phyloP scores from a whole-genome alignment of 1,140 invertebrate species.

The Lucilia cuprina region DNA sequence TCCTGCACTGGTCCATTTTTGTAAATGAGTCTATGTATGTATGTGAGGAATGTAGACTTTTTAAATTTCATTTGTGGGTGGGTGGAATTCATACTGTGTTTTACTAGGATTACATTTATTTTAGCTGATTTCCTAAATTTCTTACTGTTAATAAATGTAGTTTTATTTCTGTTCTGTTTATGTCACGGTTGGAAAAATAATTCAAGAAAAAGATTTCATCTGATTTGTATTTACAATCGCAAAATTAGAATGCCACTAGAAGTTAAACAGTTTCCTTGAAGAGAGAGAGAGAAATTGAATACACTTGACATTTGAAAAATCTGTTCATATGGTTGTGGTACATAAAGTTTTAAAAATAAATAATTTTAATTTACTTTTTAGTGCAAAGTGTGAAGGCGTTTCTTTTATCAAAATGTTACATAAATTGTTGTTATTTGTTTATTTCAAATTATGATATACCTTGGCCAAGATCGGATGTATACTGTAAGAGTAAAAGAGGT shows the following conservation, averaged over 20 bases:
- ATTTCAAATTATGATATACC: too few relatives aligned
- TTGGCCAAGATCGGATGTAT: too few relatives aligned
- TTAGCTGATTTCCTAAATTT: background rate
- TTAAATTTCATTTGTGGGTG: background rate
- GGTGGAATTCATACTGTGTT: background rate
- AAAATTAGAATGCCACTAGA: background rate
- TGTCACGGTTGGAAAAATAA: background rate
- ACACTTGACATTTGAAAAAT: background rate
- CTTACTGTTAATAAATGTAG: background rate
- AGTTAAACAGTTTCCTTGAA: too few relatives aligned
- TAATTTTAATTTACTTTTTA: background rate
- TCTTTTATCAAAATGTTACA: too few relatives aligned
- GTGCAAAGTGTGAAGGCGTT: background rate
- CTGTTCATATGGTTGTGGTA: background rate
- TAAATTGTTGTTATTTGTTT: too few relatives aligned
- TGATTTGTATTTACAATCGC: background rate
- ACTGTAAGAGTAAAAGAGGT: too few relatives aligned
- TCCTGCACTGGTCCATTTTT: background rate
- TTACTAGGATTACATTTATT: background rate
- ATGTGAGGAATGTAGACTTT: background rate
- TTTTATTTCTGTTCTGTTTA: background rate
- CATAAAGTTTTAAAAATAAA: background rate
- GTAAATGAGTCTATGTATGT: background rate
- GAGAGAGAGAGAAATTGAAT: background rate
- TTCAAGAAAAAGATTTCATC: background rate